phyloP scores from a whole-genome alignment of 2,797 vertebrate species.

The Myiothlypis chrysogaster region DNA sequence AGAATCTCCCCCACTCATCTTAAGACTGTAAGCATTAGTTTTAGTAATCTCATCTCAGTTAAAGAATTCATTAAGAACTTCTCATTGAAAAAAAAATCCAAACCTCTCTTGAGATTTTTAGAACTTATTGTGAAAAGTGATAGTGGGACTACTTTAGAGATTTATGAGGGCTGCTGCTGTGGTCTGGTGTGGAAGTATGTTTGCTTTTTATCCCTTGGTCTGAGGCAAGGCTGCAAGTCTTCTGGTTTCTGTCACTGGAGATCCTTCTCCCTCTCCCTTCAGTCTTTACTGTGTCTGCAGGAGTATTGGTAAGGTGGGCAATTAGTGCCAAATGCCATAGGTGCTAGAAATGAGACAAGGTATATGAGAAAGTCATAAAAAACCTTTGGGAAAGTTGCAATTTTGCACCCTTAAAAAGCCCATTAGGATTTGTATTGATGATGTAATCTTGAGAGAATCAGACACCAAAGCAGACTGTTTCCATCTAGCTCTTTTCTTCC shows the following conservation, averaged over 20 bases:
- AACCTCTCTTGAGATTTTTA: not conserved
- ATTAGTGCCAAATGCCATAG: not conserved
- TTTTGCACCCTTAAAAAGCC: not conserved
- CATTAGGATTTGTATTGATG: not conserved
- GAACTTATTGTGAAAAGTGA: not conserved
- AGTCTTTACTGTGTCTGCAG: not conserved
- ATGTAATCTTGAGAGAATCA: not conserved
- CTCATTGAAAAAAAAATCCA: not conserved
- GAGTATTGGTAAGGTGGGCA: not conserved
- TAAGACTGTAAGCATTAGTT: not conserved
- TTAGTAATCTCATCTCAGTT: not conserved
- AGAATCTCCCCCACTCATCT: not conserved
- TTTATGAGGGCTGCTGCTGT: not conserved
- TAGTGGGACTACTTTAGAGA: not conserved
- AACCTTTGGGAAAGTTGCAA: not conserved
- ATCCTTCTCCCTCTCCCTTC: not conserved
- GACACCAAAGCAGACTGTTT: not conserved
- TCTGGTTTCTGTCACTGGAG: not conserved
- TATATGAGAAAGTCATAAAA: not conserved
- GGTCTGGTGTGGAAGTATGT: accelerated
- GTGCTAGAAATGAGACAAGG: not conserved
- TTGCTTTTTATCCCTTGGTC: not conserved
- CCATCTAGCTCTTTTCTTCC: not conserved
- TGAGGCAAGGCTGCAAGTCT: not conserved
- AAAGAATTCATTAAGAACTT: not conserved